Base-by-base conservation (phyloP, 2,113 vertebrate species). In the Fregetta grallaria region DNA sequence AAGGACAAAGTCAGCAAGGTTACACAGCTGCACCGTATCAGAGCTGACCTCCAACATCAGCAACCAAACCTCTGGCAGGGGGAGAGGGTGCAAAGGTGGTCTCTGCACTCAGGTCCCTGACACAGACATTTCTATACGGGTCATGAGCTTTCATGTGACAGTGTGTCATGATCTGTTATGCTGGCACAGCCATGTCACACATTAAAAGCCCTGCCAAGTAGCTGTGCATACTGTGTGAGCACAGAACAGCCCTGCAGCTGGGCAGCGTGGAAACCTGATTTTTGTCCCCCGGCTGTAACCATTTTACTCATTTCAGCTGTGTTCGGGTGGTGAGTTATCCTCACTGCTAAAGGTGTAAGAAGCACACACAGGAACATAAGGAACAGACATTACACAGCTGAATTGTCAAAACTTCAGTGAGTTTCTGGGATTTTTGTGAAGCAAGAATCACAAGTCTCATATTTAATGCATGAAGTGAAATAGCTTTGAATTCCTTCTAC, bases 391-490 rank as follows among this genome's bases (percentile, higher is more conserved):
- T 77, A 63, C 86, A 87, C 49, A 81, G 93, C 53, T 65, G 84
- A 95, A 85, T 75, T 91, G 62, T 72, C 92, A 87, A 87, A 91
- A 85, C 56, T 89, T 84, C 27, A 0, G 1, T 36, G 58, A 81
- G 22, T 52, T 15, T 74, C 73, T 40, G 4, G 3, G 70, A 82
- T 77, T 87, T 84, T 65, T 2, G 1, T 74, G 63, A 87, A 89
- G 20, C 17, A 68, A 78, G 56, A 92, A 75, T 91, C 56, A 75
- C 61, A 94, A 63, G 40, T 63, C 38, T 92, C 34, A 59, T 86
- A 75, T 91, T 90, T 91, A 95, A 96, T 75, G 52, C 52, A 91
- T 89, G 61, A 91, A 85, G 36, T 61, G 36, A 91, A 94, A 84
- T 50, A 75, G 34, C 10, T 95, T 81, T 75, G 30, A 94, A 87